Base-by-base conservation (phyloP, 2,888 invertebrate species). In the Stenodema calcarata region DNA sequence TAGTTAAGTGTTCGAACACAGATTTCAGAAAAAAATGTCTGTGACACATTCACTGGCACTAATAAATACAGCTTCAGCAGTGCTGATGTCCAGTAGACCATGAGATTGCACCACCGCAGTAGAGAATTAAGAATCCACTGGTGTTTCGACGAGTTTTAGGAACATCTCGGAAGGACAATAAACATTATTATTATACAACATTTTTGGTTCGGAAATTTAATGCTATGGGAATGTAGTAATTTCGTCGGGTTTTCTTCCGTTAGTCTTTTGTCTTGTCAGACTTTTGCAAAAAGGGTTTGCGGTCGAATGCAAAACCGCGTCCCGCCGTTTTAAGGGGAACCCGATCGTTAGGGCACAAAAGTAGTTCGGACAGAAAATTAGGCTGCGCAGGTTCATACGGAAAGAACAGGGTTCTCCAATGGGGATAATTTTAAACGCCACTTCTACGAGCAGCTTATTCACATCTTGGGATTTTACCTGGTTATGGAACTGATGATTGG, bases 1-100 rank as follows among this genome's bases (percentile, higher is more conserved):
- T 50, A 0, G 88, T 87, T 30, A 89, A n/a, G 78, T 89, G 88
- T 84, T 88, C 28, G 54, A 88, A 54, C 47, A 89, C n/a, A 7
- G 82, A 62, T 86, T 89, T 89, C 62, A 90, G 28, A 79, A 88
- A 89, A 11, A 88, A 0, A 90, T 30, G 88, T 89, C 90, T 83
- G 88, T 88, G 7, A 75, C 86, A 84, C 87, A 88, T 70, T 88
- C 89, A 28, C 87, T 87, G 35, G 89, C 88, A 54, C 89, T 89
- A 11, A 90, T 81, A 42, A 76, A 87, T 41, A 85, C 87, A 0
- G 84, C 87, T 85, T 87, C 87, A 28, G 82, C 82, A 1, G 82
- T 87, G 42, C 28, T 84, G 87, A 14, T n/a, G 16, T 50, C 28
- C 30, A 0, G 83, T 30, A 9, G 87, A 85, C 90, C 90, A 90